A percentile compares a stretch with the other conserved stretches of the same genome.
phyloP scores from a whole-genome alignment of 2,113 vertebrate species.

The Dipodomys stephensi region DNA sequence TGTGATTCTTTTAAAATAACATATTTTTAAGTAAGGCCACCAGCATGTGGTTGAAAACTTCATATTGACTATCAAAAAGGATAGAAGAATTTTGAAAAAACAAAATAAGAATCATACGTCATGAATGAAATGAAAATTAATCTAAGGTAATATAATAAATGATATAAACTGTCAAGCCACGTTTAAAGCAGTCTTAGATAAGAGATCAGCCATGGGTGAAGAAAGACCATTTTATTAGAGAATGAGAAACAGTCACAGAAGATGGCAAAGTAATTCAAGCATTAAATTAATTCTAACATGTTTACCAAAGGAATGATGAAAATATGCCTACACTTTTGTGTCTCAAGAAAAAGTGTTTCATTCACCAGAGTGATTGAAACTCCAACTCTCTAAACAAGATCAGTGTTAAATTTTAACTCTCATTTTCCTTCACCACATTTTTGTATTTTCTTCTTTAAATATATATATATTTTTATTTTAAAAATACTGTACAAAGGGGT shows the following conservation, averaged over 20 bases:
- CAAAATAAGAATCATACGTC: conserved; percentile 21
- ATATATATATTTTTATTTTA: too few species aligned
- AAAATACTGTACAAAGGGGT: too few species aligned
- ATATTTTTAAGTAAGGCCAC: background rate
- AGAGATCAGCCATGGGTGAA: conserved; percentile 86
- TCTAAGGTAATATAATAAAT: conserved; percentile 69
- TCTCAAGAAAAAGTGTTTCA: conserved; percentile 78
- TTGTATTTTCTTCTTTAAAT: background rate
- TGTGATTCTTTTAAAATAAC: conserved; percentile 4
- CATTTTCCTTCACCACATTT: background rate
- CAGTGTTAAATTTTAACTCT: conserved; percentile 60
- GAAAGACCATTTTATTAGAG: conserved; percentile 87
- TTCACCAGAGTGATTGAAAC: conserved; percentile 76
- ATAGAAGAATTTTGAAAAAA: conserved; percentile 18
- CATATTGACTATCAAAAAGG: background rate
- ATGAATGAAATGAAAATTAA: conserved; percentile 63
- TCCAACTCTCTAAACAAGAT: conserved; percentile 65
- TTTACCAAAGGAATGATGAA: conserved; percentile 87
- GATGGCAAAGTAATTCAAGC: conserved; percentile 88
- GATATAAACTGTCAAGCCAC: conserved; percentile 77
- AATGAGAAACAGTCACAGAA: conserved; percentile 87
- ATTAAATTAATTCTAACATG: conserved; percentile 90
- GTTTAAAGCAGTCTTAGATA: conserved; percentile 79
- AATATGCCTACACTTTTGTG: conserved; percentile 83
- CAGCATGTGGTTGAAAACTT: background rate